Evolutionary conservation across 2,113 vertebrate species (phyloP), one percentile per base, ranked within the genome.

Genomic region (Eurystomus gularis): DNA sequence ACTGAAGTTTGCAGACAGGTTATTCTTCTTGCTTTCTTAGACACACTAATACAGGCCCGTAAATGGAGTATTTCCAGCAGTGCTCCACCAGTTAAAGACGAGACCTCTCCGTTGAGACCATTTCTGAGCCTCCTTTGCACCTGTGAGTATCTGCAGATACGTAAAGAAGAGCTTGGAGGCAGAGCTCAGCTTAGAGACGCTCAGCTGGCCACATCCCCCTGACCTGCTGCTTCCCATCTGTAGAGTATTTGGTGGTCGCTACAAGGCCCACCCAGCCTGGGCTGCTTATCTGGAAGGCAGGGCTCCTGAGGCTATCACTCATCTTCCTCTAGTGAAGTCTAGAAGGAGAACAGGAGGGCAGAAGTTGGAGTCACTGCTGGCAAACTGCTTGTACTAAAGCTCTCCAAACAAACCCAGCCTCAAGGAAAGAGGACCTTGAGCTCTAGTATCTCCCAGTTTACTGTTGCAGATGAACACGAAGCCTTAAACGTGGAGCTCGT

Each of bases 201-300:
- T 15, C 25, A 49, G 23, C 33, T 10, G 21, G 17, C 29, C 37
- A 35, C 57, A 28, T 5, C n/a, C n/a, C 17, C n/a, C 3, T 3
- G 11, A 28, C 5, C 51, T 37, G 33, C 64, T 42, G 18, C 13
- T 24, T 54, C 58, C 46, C 17, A 6, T 3, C 51, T 17, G 5
- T 5, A 14, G 3, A 42, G 60, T 4, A 13, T 5, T 15, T 12
- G 7, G n/a, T 7, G 71, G 52, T 37, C 51, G 17, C 51, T 25
- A 4, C 40, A 49, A 26, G 0, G 0, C 23, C 46, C 52, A 18
- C 18, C 7, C 10, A 10, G 28, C 0, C 11, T 3, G n/a, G 6
- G 39, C 23, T 29, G 64, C 16, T 60, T 25, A 40, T 25, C 46
- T 29, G 65, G 6, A 62, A 66, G 35, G 52, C 76, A 66, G 69